phyloP scores from a whole-genome alignment of 2,888 invertebrate species.

The Brenthis daphne region DNA sequence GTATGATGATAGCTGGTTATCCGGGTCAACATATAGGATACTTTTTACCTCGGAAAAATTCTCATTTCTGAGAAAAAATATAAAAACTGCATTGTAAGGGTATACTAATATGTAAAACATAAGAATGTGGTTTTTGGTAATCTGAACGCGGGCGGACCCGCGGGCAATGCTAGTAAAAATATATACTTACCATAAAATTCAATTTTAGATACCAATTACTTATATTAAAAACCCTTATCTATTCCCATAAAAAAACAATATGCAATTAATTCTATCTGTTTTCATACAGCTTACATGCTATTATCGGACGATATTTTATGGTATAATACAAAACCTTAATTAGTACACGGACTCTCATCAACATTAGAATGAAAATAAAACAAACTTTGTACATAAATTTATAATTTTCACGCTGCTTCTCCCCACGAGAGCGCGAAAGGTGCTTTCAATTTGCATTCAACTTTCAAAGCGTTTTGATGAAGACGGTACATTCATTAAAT shows the following conservation, averaged over 20 bases:
- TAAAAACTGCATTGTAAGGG: no score
- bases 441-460: slow-evolving; percentile 42
- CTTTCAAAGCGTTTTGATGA: slow-evolving; percentile 37
- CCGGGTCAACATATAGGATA: no score
- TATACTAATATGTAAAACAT: no score
- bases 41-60: no score
- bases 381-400: slow-evolving; percentile 45
- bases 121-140: no score
- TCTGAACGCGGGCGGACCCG: no score
- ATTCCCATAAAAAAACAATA: slow-evolving; percentile 4
- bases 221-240: neutral
- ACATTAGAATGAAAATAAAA: slow-evolving; percentile 41
- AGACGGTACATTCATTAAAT: slow-evolving; percentile 33
- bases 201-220: neutral
- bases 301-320: slow-evolving; percentile 35
- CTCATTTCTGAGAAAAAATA: no score
- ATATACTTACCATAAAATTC: neutral
- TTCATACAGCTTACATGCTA: slow-evolving; percentile 16
- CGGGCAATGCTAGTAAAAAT: no score
- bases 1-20: no score
- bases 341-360: slow-evolving; percentile 41
- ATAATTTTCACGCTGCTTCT: slow-evolving; percentile 42
- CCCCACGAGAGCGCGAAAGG: slow-evolving; percentile 39
- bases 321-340: slow-evolving; percentile 39
- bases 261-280: slow-evolving; percentile 25